Conservation (phyloP, 92 coral and sea anemone genomes). For the Diadumene lineata region DNA sequence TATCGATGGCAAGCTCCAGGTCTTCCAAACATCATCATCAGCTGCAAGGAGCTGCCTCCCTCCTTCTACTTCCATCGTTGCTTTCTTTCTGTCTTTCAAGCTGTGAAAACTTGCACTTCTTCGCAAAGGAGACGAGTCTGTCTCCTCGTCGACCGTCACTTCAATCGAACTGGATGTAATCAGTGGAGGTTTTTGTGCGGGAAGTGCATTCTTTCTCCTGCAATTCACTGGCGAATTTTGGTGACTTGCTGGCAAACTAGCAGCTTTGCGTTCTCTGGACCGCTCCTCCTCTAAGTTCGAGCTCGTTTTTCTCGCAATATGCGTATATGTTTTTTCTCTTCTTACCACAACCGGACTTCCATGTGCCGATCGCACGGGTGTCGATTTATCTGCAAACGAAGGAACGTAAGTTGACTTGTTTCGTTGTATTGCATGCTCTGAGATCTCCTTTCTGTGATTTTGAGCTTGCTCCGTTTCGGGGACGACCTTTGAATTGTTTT, state of each 20-base stretch:
- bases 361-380: not conserved
- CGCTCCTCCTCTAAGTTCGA: not conserved
- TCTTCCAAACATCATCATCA: not conserved
- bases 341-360: not conserved
- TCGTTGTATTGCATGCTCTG: not conserved
- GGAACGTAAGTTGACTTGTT: slow-evolving; percentile 1
- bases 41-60: not conserved
- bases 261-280: not conserved
- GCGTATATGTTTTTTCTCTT: slow-evolving; percentile 3
- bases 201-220: not conserved
- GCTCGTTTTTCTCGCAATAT: not conserved
- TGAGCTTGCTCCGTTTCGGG: not conserved
- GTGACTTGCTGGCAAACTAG: not conserved
- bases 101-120: slow-evolving; percentile 33
- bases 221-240: not conserved
- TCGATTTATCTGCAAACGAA: slow-evolving; percentile 4
- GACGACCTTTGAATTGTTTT: not conserved
- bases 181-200: not conserved
- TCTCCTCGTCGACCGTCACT: slow-evolving; percentile 3
- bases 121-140: slow-evolving; percentile 7
- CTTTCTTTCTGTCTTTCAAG: slow-evolving; percentile 11
- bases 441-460: not conserved
- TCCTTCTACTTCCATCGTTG: slow-evolving; percentile 3
- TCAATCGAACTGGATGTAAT: not conserved
- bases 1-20: slow-evolving; percentile 17